Evolutionary conservation across 2,888 invertebrate genomes (phyloP).

Genomic region (Lasioglossum vierecki): DNA sequence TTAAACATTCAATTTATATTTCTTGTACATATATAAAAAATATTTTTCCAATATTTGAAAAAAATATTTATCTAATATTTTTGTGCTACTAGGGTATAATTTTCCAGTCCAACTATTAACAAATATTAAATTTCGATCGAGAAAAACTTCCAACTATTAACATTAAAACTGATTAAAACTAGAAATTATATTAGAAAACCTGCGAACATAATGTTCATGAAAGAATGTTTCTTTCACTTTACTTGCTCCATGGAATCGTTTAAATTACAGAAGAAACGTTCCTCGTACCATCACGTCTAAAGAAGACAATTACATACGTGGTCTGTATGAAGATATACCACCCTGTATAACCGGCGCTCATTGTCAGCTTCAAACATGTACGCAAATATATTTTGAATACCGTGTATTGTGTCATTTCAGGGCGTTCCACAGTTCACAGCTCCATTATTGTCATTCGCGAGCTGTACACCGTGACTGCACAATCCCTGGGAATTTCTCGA

Average conservation of each 20-base stretch:
- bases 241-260: background rate
- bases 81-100: too few relatives aligned
- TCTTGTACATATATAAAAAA: too few relatives aligned
- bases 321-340: background rate
- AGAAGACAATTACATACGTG: constrained; percentile 1
- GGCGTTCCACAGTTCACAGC: background rate
- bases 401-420: background rate
- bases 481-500: background rate
- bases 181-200: background rate
- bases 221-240: background rate
- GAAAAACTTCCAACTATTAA: too few relatives aligned
- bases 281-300: background rate
- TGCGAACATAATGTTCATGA: too few relatives aligned
- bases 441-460: constrained; percentile 5
- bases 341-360: background rate
- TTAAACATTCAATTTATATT: too few relatives aligned
- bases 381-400: constrained; percentile 5
- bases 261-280: background rate
- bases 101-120: background rate
- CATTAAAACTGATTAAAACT: background rate
- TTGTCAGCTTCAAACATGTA: background rate
- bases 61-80: too few relatives aligned
- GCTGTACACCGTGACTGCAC: background rate
- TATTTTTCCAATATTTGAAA: too few relatives aligned
- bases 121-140: too few relatives aligned